Conservation (phyloP, 2,113 vertebrate species). For the Himantopus leucocephalus region DNA sequence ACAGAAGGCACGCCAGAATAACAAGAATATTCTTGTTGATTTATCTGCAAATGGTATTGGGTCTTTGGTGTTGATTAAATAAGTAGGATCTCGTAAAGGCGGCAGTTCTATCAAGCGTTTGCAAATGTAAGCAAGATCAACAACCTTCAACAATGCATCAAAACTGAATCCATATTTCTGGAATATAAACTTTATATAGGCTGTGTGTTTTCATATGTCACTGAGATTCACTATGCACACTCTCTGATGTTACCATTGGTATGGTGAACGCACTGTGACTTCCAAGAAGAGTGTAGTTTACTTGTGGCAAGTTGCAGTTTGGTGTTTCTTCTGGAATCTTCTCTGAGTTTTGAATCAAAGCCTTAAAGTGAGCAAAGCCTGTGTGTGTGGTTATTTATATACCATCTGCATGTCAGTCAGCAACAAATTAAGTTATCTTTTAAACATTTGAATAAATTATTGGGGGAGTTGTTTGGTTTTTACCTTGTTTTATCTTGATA, state of each 20-base stretch:
- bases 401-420: not conserved
- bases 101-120: not conserved
- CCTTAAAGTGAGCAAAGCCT: not conserved
- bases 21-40: conserved; percentile 23
- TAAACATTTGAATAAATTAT: not conserved
- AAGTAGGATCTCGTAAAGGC: not conserved
- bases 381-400: not conserved
- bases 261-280: not conserved
- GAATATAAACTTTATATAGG: not conserved
- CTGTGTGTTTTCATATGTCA: not conserved
- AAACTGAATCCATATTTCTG: not conserved
- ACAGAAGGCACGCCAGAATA: conserved; percentile 9
- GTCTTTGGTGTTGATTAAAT: not conserved
- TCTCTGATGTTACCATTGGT: not conserved
- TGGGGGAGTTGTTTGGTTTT: not conserved
- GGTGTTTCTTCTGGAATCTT: not conserved
- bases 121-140: not conserved
- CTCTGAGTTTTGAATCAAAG: not conserved
- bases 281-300: not conserved
- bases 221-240: not conserved
- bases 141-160: not conserved
- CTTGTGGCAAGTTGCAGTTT: not conserved
- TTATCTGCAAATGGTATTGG: not conserved
- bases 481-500: conserved; percentile 7
- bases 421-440: not conserved